These are phyloP conservation scores for Hoplodrina ambigua DNA, from an alignment of 2,888 invertebrate genomes.

Conservation along the genomic window DNA sequence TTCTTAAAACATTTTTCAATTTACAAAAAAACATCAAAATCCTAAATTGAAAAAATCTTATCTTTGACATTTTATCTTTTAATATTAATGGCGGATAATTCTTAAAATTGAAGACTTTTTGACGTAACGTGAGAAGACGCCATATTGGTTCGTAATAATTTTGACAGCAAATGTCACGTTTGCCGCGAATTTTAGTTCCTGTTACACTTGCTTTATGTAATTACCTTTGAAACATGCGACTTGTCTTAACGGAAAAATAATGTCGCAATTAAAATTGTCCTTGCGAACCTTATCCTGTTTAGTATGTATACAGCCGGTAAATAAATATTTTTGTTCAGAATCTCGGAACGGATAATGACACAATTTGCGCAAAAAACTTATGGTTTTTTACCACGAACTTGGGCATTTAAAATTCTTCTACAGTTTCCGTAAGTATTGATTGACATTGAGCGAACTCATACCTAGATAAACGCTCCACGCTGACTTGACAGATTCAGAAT, in stretches of 20 bases:
- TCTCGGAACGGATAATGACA: slow-evolving; percentile 19
- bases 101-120: slow-evolving; percentile 32
- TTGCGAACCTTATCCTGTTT: slow-evolving; percentile 13
- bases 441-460: background rate
- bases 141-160: slow-evolving; percentile 26
- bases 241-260: slow-evolving; percentile 19
- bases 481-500: slow-evolving; percentile 19
- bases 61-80: slow-evolving; percentile 60
- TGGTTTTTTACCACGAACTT: slow-evolving; percentile 1
- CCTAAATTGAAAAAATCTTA: slow-evolving; percentile 35
- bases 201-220: slow-evolving; percentile 23
- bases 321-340: slow-evolving; percentile 25
- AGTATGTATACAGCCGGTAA: slow-evolving; percentile 17
- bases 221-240: slow-evolving; percentile 13
- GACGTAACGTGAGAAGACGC: slow-evolving; percentile 57
- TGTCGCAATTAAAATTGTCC: slow-evolving; percentile 25
- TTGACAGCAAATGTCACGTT: slow-evolving; percentile 48
- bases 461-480: background rate
- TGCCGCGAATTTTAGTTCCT: slow-evolving; percentile 40
- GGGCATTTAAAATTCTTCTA: background rate
- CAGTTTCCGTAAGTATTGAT: background rate
- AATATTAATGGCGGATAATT: slow-evolving; percentile 45
- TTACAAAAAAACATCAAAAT: slow-evolving; percentile 7
- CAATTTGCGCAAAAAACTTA: slow-evolving; percentile 8
- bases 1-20: slow-evolving; percentile 20